These are phyloP conservation scores for Octodonta nipae DNA, from an alignment of 2,888 invertebrate species.

Conservation along the genomic window DNA sequence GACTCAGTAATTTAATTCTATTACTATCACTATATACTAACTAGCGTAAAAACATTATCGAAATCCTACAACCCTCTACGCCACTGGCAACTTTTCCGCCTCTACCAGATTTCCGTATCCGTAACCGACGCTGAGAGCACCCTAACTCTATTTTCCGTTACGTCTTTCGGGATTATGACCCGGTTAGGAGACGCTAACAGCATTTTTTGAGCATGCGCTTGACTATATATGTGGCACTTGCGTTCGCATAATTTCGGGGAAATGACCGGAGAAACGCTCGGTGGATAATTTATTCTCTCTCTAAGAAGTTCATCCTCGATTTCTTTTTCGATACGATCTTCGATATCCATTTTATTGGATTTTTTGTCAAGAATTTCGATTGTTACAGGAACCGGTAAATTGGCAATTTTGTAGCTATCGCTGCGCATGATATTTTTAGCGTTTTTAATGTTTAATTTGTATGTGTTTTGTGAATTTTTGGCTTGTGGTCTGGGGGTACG, in stretches of 20 bases:
- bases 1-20: too few relatives aligned
- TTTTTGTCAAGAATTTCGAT: constrained; percentile 43
- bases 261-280: constrained; percentile 45
- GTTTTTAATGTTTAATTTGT: constrained; percentile 26
- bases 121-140: constrained; percentile 49
- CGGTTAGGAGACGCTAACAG: constrained; percentile 44
- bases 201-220: constrained; percentile 33
- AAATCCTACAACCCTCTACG: too few relatives aligned
- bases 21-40: too few relatives aligned
- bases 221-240: constrained; percentile 29
- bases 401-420: constrained; percentile 74
- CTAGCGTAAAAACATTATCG: too few relatives aligned
- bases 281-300: constrained; percentile 57
- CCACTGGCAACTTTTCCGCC: constrained; percentile 11
- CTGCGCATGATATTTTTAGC: constrained; percentile 49
- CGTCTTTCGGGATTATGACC: constrained; percentile 49
- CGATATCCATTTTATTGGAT: constrained; percentile 18
- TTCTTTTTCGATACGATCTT: constrained; percentile 41
- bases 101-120: constrained; percentile 67
- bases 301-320: constrained; percentile 49
- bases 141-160: constrained; percentile 48
- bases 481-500: constrained; percentile 12
- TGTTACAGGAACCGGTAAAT: constrained; percentile 55
- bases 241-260: constrained; percentile 39
- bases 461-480: constrained; percentile 15